Base-by-base conservation (phyloP, 2,888 invertebrate genomes). In the Lacanobia oleracea region DNA sequence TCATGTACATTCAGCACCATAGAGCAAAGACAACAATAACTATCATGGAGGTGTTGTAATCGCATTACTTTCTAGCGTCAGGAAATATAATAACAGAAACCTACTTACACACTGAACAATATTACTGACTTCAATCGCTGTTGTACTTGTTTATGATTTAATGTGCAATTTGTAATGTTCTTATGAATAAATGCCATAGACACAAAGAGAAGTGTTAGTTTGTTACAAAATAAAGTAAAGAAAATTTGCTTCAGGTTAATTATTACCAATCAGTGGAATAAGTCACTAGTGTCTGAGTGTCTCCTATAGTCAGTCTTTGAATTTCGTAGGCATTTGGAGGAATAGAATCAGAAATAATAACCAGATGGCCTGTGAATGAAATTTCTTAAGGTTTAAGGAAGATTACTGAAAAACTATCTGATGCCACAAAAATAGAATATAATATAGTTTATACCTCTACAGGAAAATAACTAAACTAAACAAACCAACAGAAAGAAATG, bases 21-120 rank as follows among this genome's bases (percentile, higher is more conserved):
- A 64, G 27, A 51, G 40, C 48, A 43, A 53, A 78, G 61, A 62
- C 51, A 82, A 60, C 62, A 72, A 71, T 50, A 53, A 59, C 77
- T 40, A 65, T 60, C 56, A 68, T 56, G 48, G 21, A 54, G 14
- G 61, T 82, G 65, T 60, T 33, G 68, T 82, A 82, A 79, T 72
- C 61, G 56, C 64, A 68, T 79, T 78, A 78, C 79, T 72, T 72
- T 73, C 82, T 66, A 72, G 37, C 33, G 33, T 65, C 81, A 76
- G 73, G 67, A 66, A 71, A 78, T 72, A 79, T 77, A 78, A 79
- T 72, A 79, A 76, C 63, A 70, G 73, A 80, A 73, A 75, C 72
- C 77, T 66, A 66, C 75, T 75, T 74, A 66, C 74, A 79, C 66
- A 66, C 56, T 73, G 69, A 73, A 79, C 73, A 78, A 71, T 67